Conservation (phyloP, 2,888 invertebrate genomes). For the Pherbina coryleti region DNA sequence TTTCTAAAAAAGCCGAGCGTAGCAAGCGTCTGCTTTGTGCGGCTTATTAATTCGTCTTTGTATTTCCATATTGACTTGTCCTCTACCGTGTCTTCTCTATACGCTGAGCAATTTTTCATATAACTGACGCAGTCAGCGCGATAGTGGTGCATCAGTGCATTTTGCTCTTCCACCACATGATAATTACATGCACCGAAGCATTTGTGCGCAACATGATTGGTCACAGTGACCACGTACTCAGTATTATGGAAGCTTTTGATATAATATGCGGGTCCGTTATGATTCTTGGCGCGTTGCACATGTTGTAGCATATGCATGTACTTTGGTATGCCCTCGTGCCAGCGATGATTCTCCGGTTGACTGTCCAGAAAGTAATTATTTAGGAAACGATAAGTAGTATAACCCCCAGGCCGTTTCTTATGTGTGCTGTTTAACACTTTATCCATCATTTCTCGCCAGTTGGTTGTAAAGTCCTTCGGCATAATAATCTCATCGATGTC, state of each 20-base stretch:
- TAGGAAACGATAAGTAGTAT: slow-evolving; percentile 81
- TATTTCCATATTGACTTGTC: slow-evolving; percentile 88
- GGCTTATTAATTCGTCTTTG: slow-evolving; percentile 78
- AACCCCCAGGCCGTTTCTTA: slow-evolving; percentile 73
- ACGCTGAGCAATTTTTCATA: slow-evolving; percentile 82
- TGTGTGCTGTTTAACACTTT: slow-evolving; percentile 75
- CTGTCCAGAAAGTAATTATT: slow-evolving; percentile 93
- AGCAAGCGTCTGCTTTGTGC: slow-evolving; percentile 77
- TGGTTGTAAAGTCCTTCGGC: slow-evolving; percentile 74
- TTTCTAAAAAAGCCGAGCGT: slow-evolving; percentile 74
- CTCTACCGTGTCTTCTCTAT: slow-evolving; percentile 80
- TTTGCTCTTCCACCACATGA: slow-evolving; percentile 80
- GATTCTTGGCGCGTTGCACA: slow-evolving; percentile 86
- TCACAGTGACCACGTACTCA: slow-evolving; percentile 84
- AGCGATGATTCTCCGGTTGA: slow-evolving; percentile 82
- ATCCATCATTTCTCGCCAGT: slow-evolving; percentile 82
- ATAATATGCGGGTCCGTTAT: slow-evolving; percentile 88
- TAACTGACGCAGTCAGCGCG: slow-evolving; percentile 90
- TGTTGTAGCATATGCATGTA: slow-evolving; percentile 93
- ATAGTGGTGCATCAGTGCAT: slow-evolving; percentile 91
- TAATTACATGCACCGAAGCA: slow-evolving; percentile 85
- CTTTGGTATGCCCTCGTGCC: slow-evolving; percentile 79
- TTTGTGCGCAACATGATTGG: slow-evolving; percentile 90
- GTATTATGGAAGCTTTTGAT: slow-evolving; percentile 93
- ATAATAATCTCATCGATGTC: slow-evolving; percentile 94